Evolutionary conservation across 30 jellyfish, hydroid and myxozoan species (phyloP).

Genomic region (Hydractinia echinata): DNA sequence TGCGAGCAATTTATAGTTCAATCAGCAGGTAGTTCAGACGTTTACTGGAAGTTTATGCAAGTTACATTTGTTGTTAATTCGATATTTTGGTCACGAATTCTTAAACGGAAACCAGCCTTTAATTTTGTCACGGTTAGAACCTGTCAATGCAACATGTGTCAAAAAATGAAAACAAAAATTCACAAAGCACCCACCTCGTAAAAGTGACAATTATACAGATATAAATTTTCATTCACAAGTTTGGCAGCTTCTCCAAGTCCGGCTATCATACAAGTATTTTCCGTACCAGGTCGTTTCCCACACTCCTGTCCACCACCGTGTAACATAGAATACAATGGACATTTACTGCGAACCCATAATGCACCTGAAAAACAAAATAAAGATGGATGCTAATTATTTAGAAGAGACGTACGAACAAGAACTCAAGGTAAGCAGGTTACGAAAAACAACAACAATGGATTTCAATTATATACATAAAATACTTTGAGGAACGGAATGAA

Average conservation of each 20-base stretch:
- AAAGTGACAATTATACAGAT: constrained; percentile 37
- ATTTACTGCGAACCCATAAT: constrained; percentile 49
- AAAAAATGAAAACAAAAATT: not conserved
- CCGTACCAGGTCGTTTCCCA: constrained; percentile 95
- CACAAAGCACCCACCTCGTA: constrained; percentile 26
- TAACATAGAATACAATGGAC: constrained; percentile 67
- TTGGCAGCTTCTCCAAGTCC: constrained; percentile 98
- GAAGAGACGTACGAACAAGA: not conserved
- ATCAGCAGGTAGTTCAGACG: not conserved
- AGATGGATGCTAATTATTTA: not conserved
- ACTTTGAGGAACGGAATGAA: too few species aligned
- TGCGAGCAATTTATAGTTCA: not conserved
- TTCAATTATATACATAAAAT: too few species aligned
- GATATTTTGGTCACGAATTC: too few species aligned
- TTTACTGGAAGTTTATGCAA: too few species aligned
- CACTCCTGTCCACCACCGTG: constrained; percentile 96
- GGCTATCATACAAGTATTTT: constrained; percentile 89
- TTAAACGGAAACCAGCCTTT: too few species aligned
- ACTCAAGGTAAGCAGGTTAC: too few species aligned
- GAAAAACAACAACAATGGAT: too few species aligned
- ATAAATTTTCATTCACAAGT: constrained; percentile 55
- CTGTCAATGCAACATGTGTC: too few species aligned
- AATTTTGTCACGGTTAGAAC: too few species aligned
- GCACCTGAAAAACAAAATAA: constrained; percentile 58
- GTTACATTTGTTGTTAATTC: too few species aligned